A percentile compares a stretch with the other conserved stretches of the same genome.
Evolutionary conservation across 2,888 invertebrate genomes (phyloP).

Genomic region (Rhabditophanes sp.): DNA sequence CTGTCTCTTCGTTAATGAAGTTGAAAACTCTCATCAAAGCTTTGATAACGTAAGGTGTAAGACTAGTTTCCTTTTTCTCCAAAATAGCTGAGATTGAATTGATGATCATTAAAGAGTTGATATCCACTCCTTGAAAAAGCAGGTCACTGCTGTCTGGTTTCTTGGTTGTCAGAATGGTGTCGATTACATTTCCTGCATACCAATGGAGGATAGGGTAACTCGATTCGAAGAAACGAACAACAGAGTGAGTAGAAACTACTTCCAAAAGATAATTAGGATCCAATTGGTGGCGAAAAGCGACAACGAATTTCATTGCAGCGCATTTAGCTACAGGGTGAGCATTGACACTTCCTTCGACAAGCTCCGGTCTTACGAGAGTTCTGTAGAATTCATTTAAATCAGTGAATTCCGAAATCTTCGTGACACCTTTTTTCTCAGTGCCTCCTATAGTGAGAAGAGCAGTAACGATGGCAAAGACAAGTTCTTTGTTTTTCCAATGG

Average conservation of each 20-base stretch:
- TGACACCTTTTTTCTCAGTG: constrained; percentile 56
- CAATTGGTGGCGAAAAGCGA: constrained; percentile 80
- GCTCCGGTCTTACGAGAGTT: constrained; percentile 70
- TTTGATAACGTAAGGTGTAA: constrained; percentile 96
- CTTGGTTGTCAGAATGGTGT: constrained; percentile 60
- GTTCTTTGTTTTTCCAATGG: constrained; percentile 69
- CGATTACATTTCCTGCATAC: constrained; percentile 79
- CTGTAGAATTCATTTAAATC: constrained; percentile 72
- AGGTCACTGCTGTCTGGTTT: constrained; percentile 6
- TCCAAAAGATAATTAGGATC: constrained; percentile 61
- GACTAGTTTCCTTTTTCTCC: constrained; percentile 58
- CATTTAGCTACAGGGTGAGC: constrained; percentile 60
- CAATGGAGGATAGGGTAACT: constrained; percentile 75
- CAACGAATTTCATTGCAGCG: constrained; percentile 83
- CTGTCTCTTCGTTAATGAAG: constrained; percentile 20
- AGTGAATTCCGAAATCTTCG: too few relatives aligned
- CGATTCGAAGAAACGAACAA: constrained; percentile 54
- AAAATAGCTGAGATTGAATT: constrained; percentile 62
- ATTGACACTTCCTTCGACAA: constrained; percentile 52
- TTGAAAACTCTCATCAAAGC: constrained; percentile 49
- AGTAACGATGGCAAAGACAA: constrained; percentile 84
- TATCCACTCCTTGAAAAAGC: constrained; percentile 51
- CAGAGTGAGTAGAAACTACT: constrained; percentile 49
- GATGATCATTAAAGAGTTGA: constrained; percentile 60
- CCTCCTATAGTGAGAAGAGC: constrained; percentile 75